Base-by-base conservation (phyloP, 2,888 invertebrate species). In the Gymnocheta viridis region DNA sequence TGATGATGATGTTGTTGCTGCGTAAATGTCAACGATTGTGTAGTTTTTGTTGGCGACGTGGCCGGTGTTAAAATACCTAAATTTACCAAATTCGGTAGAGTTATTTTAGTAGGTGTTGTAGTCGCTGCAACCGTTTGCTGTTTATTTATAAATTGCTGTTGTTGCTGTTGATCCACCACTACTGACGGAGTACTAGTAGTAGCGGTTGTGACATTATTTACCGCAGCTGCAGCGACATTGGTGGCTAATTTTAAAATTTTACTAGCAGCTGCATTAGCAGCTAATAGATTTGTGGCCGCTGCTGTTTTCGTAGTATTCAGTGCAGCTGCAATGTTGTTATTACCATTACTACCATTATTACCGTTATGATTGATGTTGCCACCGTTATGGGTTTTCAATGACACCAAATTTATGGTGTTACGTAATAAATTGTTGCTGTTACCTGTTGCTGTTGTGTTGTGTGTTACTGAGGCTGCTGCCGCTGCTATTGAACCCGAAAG, bases 51-150 rank as follows among this genome's bases (percentile, higher is more conserved):
- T 87, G 93, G 92, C 76, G 93, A 93, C 49, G 93, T 92, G 80
- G 91, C 92, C 10, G 94, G 93, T 22, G 94, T 93, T 54, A 94
- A 89, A 66, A 94, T 91, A 54, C 93, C 93, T 87, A 92, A 87
- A 91, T 92, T 92, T 81, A 92, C 92, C 86, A 92, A 89, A 89
- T 91, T 91, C 82, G 92, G 92, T 86, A 92, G 86, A 69, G 91
- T 90, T 74, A 91, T 89, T 88, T 91, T 91, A 73, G 90, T 89
- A 72, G 91, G 86, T 69, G 89, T 88, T 72, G 84, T 29, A 44
- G 66, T 78, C 73, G 82, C 54, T 83, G 85, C 47, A 35, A 56
- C 44, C 6, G 72, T 47, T 38, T 86, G 86, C 14, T 82, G 82
- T 67, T 69, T 70, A 41, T 66, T 85, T 22, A 80, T 54, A 47